Conservation (phyloP, 2,113 vertebrate genomes). For the Caloenas nicobarica region DNA sequence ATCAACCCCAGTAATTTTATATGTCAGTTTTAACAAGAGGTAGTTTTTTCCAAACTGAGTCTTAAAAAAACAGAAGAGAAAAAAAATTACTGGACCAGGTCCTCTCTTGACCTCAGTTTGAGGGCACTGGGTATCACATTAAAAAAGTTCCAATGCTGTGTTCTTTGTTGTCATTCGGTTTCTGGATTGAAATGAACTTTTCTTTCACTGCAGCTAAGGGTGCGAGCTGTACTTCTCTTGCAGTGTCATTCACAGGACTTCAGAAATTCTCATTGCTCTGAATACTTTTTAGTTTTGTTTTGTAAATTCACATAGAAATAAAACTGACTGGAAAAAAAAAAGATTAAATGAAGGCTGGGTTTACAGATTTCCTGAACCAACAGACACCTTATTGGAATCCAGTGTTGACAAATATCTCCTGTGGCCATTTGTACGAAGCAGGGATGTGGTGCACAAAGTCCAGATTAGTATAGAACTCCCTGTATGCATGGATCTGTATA, state of each 20-base stretch:
- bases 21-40: neutral
- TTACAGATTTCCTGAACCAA: neutral
- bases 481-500: neutral
- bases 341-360: neutral
- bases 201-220: neutral
- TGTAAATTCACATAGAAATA: neutral
- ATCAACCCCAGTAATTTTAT: conserved; percentile 1
- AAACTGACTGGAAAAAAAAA: neutral
- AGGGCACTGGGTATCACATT: neutral
- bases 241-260: neutral
- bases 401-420: neutral
- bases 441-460: neutral
- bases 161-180: neutral
- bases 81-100: neutral
- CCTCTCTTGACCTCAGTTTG: conserved; percentile 17
- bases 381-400: neutral
- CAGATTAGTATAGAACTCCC: neutral
- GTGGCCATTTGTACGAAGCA: neutral
- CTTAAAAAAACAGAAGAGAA: conserved; percentile 29
- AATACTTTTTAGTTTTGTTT: neutral
- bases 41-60: neutral
- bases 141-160: neutral
- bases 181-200: conserved; percentile 13
- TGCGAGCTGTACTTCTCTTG: neutral
- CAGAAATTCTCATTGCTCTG: neutral